Evolutionary conservation across 1,140 invertebrate genomes (phyloP).

Genomic region (Aphidius ervi): DNA sequence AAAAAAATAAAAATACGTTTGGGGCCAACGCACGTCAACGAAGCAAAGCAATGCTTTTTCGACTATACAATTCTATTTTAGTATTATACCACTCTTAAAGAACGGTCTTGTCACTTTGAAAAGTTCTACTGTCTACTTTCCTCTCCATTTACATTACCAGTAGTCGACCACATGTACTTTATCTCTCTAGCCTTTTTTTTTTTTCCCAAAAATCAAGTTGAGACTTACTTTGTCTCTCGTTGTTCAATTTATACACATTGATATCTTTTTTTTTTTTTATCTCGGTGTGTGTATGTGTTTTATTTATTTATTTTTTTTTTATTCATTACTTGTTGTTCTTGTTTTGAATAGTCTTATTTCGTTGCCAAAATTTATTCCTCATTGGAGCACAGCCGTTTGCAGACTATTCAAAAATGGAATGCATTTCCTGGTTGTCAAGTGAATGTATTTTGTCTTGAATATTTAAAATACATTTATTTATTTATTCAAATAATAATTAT

Average conservation of each 20-base stretch:
- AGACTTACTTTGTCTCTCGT: neutral
- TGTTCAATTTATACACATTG: neutral
- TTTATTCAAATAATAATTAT: neutral
- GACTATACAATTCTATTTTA: slow-evolving; percentile 8
- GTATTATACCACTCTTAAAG: slow-evolving; percentile 12
- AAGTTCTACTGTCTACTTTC: neutral
- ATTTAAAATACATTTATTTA: neutral
- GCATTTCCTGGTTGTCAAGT: slow-evolving; percentile 23
- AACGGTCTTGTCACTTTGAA: neutral
- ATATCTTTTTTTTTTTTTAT: slow-evolving; percentile 5
- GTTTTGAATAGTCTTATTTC: slow-evolving; percentile 8
- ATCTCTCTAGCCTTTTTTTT: neutral
- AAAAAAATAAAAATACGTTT: too few relatives aligned
- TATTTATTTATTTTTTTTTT: slow-evolving; percentile 7
- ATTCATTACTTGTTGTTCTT: slow-evolving; percentile 10
- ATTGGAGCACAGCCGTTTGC: slow-evolving; percentile 12
- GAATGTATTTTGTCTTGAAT: slow-evolving; percentile 11
- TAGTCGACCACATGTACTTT: slow-evolving; percentile 12
- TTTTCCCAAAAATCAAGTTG: too few relatives aligned
- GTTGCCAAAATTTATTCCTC: slow-evolving; percentile 22
- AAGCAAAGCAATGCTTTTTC: slow-evolving; percentile 3
- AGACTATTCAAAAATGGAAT: slow-evolving; percentile 20
- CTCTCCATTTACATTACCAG: neutral
- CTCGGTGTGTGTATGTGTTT: slow-evolving; percentile 5
- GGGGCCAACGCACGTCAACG: neutral